phyloP scores from a whole-genome alignment of 2,888 invertebrate species.

The Uloborus plumipes region DNA sequence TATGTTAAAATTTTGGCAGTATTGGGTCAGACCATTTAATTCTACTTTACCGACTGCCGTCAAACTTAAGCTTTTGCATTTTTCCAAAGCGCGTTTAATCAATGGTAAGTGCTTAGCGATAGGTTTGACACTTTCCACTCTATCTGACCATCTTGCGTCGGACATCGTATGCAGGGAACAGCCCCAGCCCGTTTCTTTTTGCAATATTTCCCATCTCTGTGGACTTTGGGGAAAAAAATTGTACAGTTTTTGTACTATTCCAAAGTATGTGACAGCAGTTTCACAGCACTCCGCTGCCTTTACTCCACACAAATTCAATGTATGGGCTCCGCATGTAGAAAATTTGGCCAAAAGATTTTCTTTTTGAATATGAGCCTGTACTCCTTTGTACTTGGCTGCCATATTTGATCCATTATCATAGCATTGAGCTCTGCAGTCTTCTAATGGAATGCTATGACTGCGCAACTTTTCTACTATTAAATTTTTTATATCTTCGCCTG shows the following conservation, averaged over 20 bases:
- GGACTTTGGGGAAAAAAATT: constrained; percentile 23
- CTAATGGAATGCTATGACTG: background rate
- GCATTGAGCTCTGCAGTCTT: constrained; percentile 35
- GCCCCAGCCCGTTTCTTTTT: background rate
- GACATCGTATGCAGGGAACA: constrained; percentile 10
- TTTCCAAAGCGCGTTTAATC: background rate
- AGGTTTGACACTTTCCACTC: constrained; percentile 1
- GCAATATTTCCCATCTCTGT: constrained; percentile 26
- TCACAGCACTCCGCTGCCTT: constrained; percentile 14
- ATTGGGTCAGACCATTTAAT: too few species aligned
- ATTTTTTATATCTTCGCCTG: background rate
- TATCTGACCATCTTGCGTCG: constrained; percentile 16
- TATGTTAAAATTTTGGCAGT: too few species aligned
- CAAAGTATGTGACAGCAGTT: constrained; percentile 14
- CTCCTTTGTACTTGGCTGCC: constrained; percentile 46
- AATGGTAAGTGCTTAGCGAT: background rate
- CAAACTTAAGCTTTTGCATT: too few species aligned
- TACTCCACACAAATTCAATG: constrained; percentile 15
- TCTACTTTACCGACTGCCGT: too few species aligned
- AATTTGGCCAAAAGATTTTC: background rate
- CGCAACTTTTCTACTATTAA: background rate
- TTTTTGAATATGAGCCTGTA: constrained; percentile 11
- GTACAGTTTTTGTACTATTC: constrained; percentile 14
- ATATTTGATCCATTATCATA: constrained; percentile 59
- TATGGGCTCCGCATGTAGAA: constrained; percentile 7